These are phyloP conservation scores for Nothocercus nigrocapillus DNA, from an alignment of 2,113 vertebrate species.

Conservation along the genomic window DNA sequence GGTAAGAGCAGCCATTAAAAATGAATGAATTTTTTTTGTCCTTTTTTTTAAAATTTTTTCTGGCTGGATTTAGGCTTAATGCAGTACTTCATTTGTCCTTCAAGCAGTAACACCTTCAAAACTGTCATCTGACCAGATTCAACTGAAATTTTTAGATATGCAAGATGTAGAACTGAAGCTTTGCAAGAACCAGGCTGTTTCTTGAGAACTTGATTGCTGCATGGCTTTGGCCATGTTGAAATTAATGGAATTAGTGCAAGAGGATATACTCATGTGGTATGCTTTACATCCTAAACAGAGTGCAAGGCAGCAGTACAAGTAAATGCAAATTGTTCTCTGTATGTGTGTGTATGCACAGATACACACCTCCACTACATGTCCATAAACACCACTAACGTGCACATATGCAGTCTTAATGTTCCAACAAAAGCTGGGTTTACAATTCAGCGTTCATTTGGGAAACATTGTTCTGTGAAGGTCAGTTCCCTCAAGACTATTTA, in stretches of 20 bases:
- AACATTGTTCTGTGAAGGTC: neutral
- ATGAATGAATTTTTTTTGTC: neutral
- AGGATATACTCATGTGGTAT: neutral
- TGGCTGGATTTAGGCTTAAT: neutral
- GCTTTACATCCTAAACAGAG: neutral
- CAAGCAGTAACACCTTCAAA: neutral
- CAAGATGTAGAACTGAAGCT: neutral
- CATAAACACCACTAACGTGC: neutral
- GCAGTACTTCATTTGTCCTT: neutral
- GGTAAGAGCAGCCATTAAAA: neutral
- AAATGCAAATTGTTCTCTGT: neutral
- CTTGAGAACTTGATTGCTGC: neutral
- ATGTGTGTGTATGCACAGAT: neutral
- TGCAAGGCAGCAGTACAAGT: neutral
- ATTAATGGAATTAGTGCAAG: neutral
- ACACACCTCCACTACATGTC: too few species aligned
- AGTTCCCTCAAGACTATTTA: neutral
- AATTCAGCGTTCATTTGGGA: neutral
- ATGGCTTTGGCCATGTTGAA: neutral
- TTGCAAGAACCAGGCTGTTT: neutral
- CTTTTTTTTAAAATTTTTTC: neutral
- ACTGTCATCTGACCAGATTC: fast-evolving
- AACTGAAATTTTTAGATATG: neutral
- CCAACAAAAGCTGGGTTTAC: neutral
- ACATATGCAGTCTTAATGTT: neutral